These are phyloP conservation scores for Tenebrio molitor DNA, from an alignment of 1,140 invertebrate species.

Conservation along the genomic window DNA sequence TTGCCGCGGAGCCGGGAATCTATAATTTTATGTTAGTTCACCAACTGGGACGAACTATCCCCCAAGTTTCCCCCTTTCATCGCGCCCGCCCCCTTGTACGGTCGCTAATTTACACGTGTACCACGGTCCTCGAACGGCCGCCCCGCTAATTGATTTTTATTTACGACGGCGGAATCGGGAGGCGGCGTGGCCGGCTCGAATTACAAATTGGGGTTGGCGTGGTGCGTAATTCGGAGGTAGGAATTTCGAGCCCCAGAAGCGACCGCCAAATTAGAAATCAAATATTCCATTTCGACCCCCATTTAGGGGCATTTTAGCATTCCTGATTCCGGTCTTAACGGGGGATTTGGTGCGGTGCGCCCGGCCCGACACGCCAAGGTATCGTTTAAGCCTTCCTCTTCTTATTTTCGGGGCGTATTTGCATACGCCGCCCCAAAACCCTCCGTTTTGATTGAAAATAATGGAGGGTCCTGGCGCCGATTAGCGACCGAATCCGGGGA, in stretches of 20 bases:
- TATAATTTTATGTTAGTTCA: constrained; percentile 60
- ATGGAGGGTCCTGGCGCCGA: background rate
- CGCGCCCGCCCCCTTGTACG: too few species aligned
- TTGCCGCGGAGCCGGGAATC: constrained; percentile 55
- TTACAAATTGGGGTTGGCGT: constrained; percentile 29
- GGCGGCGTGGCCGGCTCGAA: constrained; percentile 21
- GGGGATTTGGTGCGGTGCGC: constrained; percentile 46
- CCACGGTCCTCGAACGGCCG: too few species aligned
- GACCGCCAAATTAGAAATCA: constrained; percentile 56
- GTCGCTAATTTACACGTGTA: too few species aligned
- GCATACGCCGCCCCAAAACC: constrained; percentile 21
- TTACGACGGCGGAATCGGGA: background rate
- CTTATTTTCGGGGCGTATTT: constrained; percentile 39
- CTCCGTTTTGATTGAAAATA: constrained; percentile 9
- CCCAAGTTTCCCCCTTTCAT: too few species aligned
- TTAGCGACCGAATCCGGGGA: background rate
- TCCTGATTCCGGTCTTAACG: constrained; percentile 52
- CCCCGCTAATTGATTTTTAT: constrained; percentile 39
- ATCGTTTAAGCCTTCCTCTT: constrained; percentile 43
- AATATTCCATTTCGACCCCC: constrained; percentile 53
- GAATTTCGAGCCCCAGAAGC: constrained; percentile 42
- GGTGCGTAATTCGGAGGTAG: constrained; percentile 33
- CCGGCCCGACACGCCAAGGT: constrained; percentile 39
- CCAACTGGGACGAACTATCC: constrained; percentile 51
- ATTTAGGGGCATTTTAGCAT: constrained; percentile 48